Evolutionary conservation across 2,113 vertebrate species (phyloP).

Genomic region (Recurvirostra avosetta): DNA sequence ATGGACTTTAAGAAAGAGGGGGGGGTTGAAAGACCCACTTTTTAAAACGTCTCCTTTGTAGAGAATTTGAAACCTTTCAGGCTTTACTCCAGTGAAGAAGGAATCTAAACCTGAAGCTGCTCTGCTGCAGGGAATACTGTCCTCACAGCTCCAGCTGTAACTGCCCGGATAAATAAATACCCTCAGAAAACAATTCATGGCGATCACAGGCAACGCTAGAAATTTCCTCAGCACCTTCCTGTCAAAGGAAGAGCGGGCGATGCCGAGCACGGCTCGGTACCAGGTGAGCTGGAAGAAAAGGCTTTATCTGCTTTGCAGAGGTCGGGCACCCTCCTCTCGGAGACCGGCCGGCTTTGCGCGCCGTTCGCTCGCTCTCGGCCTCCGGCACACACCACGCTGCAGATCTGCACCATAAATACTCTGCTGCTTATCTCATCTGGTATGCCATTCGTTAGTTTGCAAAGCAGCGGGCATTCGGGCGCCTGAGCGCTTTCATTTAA

Average conservation of each 20-base stretch:
- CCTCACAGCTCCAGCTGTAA: background rate
- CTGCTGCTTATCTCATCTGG: background rate
- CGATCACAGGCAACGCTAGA: background rate
- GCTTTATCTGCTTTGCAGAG: rapidly evolving
- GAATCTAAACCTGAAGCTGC: background rate
- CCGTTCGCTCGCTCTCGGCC: background rate
- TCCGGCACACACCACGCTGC: background rate
- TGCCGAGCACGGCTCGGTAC: rapidly evolving
- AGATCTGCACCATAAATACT: background rate
- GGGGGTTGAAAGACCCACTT: background rate
- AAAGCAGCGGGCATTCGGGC: background rate
- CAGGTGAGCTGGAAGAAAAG: background rate
- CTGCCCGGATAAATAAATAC: rapidly evolving
- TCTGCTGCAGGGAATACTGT: background rate
- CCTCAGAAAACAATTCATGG: background rate
- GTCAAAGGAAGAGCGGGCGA: rapidly evolving
- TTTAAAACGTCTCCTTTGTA: background rate
- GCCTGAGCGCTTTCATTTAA: background rate
- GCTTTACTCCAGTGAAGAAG: background rate
- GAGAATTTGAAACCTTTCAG: background rate
- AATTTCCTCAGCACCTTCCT: background rate
- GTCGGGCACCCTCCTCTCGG: rapidly evolving
- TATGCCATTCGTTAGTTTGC: background rate
- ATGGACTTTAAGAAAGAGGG: no score
- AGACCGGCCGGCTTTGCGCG: rapidly evolving